Evolutionary conservation across 2,888 invertebrate genomes (phyloP), one percentile per base, ranked within the genome.

Genomic region (Choristoneura rosaceana): DNA sequence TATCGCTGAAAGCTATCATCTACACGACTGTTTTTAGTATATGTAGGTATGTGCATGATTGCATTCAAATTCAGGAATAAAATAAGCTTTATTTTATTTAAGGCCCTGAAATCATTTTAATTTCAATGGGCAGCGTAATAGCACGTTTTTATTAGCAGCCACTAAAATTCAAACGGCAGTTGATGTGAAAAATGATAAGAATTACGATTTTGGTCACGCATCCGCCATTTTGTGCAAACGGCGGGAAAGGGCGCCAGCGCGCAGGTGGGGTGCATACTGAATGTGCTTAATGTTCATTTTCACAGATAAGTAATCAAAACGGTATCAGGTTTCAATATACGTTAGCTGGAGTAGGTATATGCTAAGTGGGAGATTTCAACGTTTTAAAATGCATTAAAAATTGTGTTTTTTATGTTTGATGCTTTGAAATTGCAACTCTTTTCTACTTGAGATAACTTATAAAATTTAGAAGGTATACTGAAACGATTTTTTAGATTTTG

Each of bases 221-320:
- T 83, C 91, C 83, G 90, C 92, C 91, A 92, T 92, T 92, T 91
- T 90, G 91, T 87, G 84, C 82, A 80, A 82, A 88, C 55, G 55
- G 87, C 90, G 88, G 88, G 88, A 89, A 88, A 38, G 63, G 55
- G 59, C 55, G 50, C 38, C 7, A 38, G n/a, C 61, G 64, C 69
- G 62, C 76, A 77, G 75, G 76, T 77, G 76, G 71, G 71, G 73
- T 70, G 75, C 78, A 75, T 74, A 75, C 63, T 66, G 74, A 75
- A 71, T 75, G 64, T 50, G 68, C 50, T 71, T 76, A 75, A 71
- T 75, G 63, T 70, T 70, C 71, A 74, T 75, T 74, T 74, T 64
- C 64, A 66, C 70, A 75, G 75, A 75, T 75, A 76, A 66, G 68
- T 69, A 67, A 73, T 74, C 69, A 69, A 71, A 71, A 68, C 68